Evolutionary conservation across 2,797 vertebrate genomes (phyloP), one percentile per base, ranked within the genome.

Genomic region (Phoxinus dragarum): DNA sequence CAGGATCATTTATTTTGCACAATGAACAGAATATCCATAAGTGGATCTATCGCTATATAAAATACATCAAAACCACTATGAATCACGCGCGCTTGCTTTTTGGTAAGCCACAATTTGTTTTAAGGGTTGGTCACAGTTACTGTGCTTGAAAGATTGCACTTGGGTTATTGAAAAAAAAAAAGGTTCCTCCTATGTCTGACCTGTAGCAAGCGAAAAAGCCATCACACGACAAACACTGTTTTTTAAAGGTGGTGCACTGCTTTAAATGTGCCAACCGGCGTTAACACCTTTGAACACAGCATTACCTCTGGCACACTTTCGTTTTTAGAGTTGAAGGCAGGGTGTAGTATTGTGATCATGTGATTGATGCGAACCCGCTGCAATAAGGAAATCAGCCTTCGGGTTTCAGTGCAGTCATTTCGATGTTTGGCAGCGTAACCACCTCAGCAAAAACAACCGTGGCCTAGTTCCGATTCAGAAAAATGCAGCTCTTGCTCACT

Each of bases 351-450:
- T 27, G 69, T 23, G 2, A 77, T 75, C 3, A 27, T 64, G 19
- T 67, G 59, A 77, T 84, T 54, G 76, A 80, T 12, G 21, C 56
- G 49, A 84, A 85, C 72, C 72, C 81, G 79, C 88, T 77, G 68
- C 27, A 42, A 67, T 75, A 82, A 86, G 74, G 88, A 81, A 87
- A 81, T 72, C 84, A 40, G 66, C 36, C 56, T 73, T 64, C 17
- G 34, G 59, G 52, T 34, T 77, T 47, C 72, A 82, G 59, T 52
- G 61, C n/a, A 72, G 56, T 64, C 16, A 59, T 72, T 73, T 61
- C 21, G 44, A 49, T 14, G 79, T 74, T 80, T 75, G 80, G n/a
- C 47, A 64, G 56, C 21, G 61, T 61, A 74, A 74, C 54, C 56
- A 66, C 42, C 59, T 75, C 59, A 52, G 71, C 44, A 83, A 66